Conservation (phyloP, 2,888 invertebrate species). For the Harpagoxenus sublaevis region DNA sequence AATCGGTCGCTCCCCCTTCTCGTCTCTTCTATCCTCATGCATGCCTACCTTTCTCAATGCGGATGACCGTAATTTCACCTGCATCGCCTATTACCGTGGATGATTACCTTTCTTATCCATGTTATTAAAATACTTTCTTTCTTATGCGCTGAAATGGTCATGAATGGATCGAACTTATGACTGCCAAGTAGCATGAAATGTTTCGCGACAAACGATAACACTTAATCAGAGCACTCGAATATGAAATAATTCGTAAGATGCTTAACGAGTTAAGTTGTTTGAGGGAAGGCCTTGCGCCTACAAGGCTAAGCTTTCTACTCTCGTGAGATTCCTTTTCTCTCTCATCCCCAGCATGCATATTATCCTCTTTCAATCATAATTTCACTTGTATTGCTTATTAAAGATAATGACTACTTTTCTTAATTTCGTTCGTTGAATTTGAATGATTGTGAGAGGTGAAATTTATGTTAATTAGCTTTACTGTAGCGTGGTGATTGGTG, state of each 20-base stretch:
- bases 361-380: constrained; percentile 39
- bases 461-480: constrained; percentile 23
- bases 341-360: constrained; percentile 7
- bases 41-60: constrained; percentile 36
- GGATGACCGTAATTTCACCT: constrained; percentile 50
- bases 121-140: constrained; percentile 31
- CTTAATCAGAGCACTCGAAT: neutral
- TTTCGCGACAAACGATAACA: neutral
- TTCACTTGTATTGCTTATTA: constrained; percentile 24
- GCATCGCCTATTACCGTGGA: constrained; percentile 31
- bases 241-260: neutral
- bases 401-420: constrained; percentile 24
- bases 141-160: neutral
- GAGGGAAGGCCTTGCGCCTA: neutral
- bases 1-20: constrained; percentile 28
- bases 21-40: constrained; percentile 13
- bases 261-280: neutral
- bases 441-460: constrained; percentile 12
- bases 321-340: neutral
- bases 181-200: neutral
- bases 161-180: neutral
- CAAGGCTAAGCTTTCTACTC: neutral
- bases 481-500: neutral
- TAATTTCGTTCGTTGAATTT: neutral
- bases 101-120: constrained; percentile 20